phyloP scores from a whole-genome alignment of 1,140 invertebrate genomes.

The Conus ventricosus region DNA sequence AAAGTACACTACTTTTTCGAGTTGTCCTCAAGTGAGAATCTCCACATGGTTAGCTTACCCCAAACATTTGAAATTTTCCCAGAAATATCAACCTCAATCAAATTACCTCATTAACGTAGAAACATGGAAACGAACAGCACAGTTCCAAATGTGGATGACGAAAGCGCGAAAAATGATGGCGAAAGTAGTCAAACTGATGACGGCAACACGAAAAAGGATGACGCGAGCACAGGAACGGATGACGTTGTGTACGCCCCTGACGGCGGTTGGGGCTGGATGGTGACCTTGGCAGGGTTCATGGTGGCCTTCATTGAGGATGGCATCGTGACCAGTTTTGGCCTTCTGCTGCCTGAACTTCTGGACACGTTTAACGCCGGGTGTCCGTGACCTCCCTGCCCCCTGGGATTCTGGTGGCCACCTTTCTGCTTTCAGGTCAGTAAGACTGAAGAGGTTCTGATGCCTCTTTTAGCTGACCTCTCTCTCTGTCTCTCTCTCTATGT shows the following conservation, averaged over 20 bases:
- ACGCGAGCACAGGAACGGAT: not conserved
- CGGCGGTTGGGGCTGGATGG: conserved; percentile 92
- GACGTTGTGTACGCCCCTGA: conserved; percentile 78
- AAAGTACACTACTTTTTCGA: no score
- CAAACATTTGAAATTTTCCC: no score
- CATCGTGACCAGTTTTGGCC: conserved; percentile 87
- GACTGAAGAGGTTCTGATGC: not conserved
- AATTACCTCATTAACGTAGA: not conserved
- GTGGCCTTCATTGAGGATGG: conserved; percentile 88
- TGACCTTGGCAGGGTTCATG: conserved; percentile 93
- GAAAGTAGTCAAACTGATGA: not conserved
- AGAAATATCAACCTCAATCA: not conserved
- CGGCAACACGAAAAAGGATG: not conserved
- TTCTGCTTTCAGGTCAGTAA: conserved; percentile 15
- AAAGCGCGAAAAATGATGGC: no score
- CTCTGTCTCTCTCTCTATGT: no score
- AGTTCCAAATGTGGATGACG: no score
- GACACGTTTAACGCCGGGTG: conserved; percentile 85
- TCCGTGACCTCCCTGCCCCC: conserved; percentile 83
- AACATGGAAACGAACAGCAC: not conserved
- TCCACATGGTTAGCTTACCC: no score
- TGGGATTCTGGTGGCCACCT: conserved; percentile 2
- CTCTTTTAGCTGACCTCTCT: not conserved
- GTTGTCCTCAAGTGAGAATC: no score
- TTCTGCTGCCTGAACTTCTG: conserved; percentile 89